Evolutionary conservation across 2,888 invertebrate genomes (phyloP).

Genomic region (Microctonus aethiopoides): DNA sequence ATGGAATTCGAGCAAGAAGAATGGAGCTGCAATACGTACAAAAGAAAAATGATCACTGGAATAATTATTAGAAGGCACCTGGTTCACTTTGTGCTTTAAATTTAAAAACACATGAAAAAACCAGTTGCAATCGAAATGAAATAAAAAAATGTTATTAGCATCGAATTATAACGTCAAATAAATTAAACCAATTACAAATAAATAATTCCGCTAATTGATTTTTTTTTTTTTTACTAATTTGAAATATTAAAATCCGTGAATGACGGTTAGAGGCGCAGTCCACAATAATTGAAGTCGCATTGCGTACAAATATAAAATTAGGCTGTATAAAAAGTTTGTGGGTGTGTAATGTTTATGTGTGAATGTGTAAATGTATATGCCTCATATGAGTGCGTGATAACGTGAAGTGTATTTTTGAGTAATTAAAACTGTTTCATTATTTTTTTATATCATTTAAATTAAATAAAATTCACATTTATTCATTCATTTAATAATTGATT

Average conservation of each 20-base stretch:
- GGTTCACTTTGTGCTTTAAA: slow-evolving; percentile 26
- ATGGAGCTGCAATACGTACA: slow-evolving; percentile 1
- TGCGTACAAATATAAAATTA: slow-evolving; percentile 63
- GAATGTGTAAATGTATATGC: slow-evolving; percentile 25
- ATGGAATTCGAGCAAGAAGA: slow-evolving; percentile 23
- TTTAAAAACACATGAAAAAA: slow-evolving; percentile 10
- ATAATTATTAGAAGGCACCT: slow-evolving; percentile 26
- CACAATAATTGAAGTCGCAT: slow-evolving; percentile 50
- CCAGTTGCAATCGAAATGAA: slow-evolving; percentile 1
- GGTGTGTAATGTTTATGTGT: slow-evolving; percentile 31
- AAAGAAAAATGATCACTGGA: slow-evolving; percentile 22
- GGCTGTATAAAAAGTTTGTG: slow-evolving; percentile 62
- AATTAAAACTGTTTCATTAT: slow-evolving; percentile 21
- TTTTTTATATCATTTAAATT: slow-evolving; percentile 50
- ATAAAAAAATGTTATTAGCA: not conserved
- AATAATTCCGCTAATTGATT: too few species aligned
- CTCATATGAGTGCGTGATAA: slow-evolving; percentile 26
- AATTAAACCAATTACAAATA: slow-evolving; percentile 25
- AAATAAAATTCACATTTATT: slow-evolving; percentile 61
- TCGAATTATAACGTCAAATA: slow-evolving; percentile 7
- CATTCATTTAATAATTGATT: slow-evolving; percentile 55
- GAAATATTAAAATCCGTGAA: slow-evolving; percentile 39
- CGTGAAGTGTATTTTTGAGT: slow-evolving; percentile 25
- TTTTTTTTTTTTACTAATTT: too few species aligned
- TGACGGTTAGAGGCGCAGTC: slow-evolving; percentile 50